Percentiles rank a stretch among this genome's conserved stretches.
Conservation (phyloP, 1,140 invertebrate species). For the Diorhabda carinulata region DNA sequence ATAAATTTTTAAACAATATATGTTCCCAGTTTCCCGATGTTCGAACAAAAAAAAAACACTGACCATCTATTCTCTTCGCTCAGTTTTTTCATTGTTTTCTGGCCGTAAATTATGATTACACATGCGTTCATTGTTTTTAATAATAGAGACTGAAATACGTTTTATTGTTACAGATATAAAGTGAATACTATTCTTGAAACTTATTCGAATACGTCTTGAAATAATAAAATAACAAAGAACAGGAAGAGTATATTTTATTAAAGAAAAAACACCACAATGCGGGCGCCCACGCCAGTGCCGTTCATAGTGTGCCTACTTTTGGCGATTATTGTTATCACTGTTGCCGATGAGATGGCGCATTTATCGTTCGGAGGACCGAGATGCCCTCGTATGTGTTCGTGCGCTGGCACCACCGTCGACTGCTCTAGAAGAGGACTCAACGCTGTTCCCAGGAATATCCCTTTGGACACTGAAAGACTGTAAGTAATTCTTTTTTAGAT, state of each 20-base stretch:
- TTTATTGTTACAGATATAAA: background rate
- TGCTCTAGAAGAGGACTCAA: slow-evolving; percentile 75
- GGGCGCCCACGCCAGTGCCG: slow-evolving; percentile 9
- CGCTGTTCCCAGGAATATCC: slow-evolving; percentile 73
- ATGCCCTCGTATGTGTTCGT: slow-evolving; percentile 78
- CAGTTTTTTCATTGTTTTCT: too few relatives aligned
- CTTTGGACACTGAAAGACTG: slow-evolving; percentile 74
- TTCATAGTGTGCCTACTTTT: slow-evolving; percentile 14
- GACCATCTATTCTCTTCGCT: too few relatives aligned
- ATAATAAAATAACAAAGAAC: background rate
- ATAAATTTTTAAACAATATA: too few relatives aligned
- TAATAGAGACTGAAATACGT: background rate
- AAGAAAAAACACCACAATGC: background rate
- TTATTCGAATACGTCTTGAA: background rate
- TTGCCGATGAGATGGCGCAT: slow-evolving; percentile 15
- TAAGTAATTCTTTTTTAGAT: slow-evolving; percentile 56
- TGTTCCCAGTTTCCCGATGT: too few relatives aligned
- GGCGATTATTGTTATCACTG: slow-evolving; percentile 14
- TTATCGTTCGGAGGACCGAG: slow-evolving; percentile 25
- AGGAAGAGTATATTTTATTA: background rate
- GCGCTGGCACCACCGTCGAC: slow-evolving; percentile 70
- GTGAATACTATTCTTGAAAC: background rate
- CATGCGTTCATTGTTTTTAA: background rate
- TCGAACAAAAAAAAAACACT: too few relatives aligned
- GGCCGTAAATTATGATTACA: background rate